Conservation (phyloP, 2,888 invertebrate species). For the Patella depressa region DNA sequence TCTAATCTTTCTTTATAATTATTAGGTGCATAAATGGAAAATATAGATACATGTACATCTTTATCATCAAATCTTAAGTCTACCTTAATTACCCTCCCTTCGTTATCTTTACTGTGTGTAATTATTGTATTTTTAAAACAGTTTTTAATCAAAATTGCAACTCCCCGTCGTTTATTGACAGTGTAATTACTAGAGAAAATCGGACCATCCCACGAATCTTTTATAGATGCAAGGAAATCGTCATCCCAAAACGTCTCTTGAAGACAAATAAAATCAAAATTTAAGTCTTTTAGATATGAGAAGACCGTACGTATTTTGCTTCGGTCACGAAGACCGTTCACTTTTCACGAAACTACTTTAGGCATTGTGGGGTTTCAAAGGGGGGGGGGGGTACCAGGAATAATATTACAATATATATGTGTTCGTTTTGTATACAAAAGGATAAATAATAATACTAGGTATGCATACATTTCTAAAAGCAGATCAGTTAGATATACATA, state of each 20-base stretch:
- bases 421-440: too few species aligned
- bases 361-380: neutral
- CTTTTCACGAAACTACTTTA: neutral
- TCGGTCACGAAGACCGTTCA: neutral
- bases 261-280: slow-evolving; percentile 6
- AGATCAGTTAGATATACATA: too few species aligned
- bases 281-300: neutral
- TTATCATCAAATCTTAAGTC: slow-evolving; percentile 7
- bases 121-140: slow-evolving; percentile 1
- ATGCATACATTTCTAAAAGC: too few species aligned
- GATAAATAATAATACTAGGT: too few species aligned
- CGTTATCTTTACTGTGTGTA: neutral
- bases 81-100: slow-evolving; percentile 20
- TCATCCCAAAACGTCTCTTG: slow-evolving; percentile 22
- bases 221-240: neutral
- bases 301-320: neutral
- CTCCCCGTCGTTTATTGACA: slow-evolving; percentile 9
- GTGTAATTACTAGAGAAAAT: neutral
- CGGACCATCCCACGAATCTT: slow-evolving; percentile 13
- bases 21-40: slow-evolving; percentile 27
- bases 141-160: slow-evolving; percentile 15
- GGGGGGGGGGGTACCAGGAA: too few species aligned
- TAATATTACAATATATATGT: too few species aligned
- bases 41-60: slow-evolving; percentile 17
- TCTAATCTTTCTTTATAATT: slow-evolving; percentile 10